Evolutionary conservation across 1,140 invertebrate genomes (phyloP), one percentile per base, ranked within the genome.

Genomic region (Varroa destructor): DNA sequence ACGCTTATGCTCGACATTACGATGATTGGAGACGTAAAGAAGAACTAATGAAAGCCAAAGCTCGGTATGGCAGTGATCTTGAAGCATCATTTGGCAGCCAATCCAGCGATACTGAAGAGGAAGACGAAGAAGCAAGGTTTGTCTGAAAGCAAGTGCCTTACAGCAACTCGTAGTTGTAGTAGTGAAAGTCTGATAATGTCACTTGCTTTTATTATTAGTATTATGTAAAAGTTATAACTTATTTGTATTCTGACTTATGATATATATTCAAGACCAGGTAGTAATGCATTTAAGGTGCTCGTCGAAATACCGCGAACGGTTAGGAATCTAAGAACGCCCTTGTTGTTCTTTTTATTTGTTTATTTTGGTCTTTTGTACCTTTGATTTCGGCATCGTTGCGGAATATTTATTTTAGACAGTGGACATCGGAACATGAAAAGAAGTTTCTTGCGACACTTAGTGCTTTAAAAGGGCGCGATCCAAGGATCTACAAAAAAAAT

Each of bases 1-100:
- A 85, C 76, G 84, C 85, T 67, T 93, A 91, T 81, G 90, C 90
- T 0, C 86, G 87, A 75, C 86, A 85, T 76, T 93, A 93, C 77
- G 84, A 91, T 76, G 81, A 78, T 72, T 89, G 89, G 84, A 83
- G 90, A 72, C 83, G 87, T 75, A 91, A 89, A 77, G 91, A 93
- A 80, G 87, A 92, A 78, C 78, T 89, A 37, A 85, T 91, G 76
- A 91, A 89, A 84, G 88, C 88, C 55, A 89, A 89, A 81, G 85
- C 86, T 75, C 85, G 84, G 71, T 88, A 89, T 78, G 86, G 87
- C 71, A 82, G 86, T 74, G 78, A 82, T 71, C 78, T 80, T 42
- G 75, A 78, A 37, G 72, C 6, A 5, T 57, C 71, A 14, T 43
- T 43, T 56, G 64, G 40, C 25, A 57, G 46, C 55, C 42, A 51